These are phyloP conservation scores for Petaurus breviceps DNA, from an alignment of 2,113 vertebrate genomes.

Conservation along the genomic window DNA sequence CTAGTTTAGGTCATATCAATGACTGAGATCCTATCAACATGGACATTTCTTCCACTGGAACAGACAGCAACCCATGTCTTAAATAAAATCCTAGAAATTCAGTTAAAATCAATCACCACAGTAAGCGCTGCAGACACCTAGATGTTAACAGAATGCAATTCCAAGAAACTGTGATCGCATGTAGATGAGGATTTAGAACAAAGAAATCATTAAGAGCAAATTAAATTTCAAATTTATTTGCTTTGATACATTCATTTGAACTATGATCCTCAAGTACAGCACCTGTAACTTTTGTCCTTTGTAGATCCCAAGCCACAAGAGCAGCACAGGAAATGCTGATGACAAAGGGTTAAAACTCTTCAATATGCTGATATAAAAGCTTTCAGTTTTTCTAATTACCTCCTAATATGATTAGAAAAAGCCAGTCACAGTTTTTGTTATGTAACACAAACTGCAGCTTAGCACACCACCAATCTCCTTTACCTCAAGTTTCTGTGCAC, in stretches of 20 bases:
- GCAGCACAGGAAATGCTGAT: slow-evolving; percentile 14
- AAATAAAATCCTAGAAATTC: background rate
- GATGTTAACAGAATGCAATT: background rate
- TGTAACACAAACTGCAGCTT: slow-evolving; percentile 28
- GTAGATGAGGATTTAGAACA: slow-evolving; percentile 18
- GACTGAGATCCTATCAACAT: background rate
- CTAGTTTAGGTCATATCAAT: background rate
- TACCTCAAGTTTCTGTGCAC: slow-evolving; percentile 91
- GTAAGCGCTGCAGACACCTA: background rate
- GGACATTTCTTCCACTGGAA: background rate
- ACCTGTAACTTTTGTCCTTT: background rate
- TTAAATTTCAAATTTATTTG: slow-evolving; percentile 24
- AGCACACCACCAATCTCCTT: slow-evolving; percentile 58
- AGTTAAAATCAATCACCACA: slow-evolving; percentile 2
- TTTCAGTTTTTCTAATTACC: slow-evolving; percentile 69
- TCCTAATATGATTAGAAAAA: slow-evolving; percentile 70
- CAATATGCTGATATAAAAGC: slow-evolving; percentile 70
- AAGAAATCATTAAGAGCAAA: slow-evolving; percentile 44
- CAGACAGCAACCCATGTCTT: background rate
- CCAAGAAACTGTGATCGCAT: slow-evolving; percentile 14
- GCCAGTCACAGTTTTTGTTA: slow-evolving; percentile 43
- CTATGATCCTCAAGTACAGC: slow-evolving; percentile 10
- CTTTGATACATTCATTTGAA: slow-evolving; percentile 45
- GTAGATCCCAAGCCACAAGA: slow-evolving; percentile 3
- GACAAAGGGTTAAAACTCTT: slow-evolving; percentile 75